Evolutionary conservation across 2,113 vertebrate species (phyloP).

Genomic region (Bufo bufo): DNA sequence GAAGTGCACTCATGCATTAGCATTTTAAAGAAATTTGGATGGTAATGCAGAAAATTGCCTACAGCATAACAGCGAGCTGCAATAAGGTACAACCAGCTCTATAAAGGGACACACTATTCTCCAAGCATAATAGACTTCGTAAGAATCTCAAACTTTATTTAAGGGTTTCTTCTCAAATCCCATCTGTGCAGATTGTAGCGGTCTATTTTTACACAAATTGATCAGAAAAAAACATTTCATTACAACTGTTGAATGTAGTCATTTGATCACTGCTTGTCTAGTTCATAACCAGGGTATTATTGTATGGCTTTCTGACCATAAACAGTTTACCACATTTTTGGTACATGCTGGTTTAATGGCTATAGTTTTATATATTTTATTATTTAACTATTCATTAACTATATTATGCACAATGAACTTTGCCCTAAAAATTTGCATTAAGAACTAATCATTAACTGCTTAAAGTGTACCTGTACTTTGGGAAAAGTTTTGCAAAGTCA

Average conservation of each 20-base stretch:
- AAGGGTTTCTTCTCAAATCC: not conserved
- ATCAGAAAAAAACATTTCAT: not conserved
- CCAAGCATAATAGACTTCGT: slow-evolving; percentile 3
- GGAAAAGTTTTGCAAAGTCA: no score
- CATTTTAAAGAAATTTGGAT: slow-evolving; percentile 27
- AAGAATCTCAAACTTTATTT: slow-evolving; percentile 11
- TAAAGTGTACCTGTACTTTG: no score
- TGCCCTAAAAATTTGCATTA: not conserved
- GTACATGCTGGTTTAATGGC: not conserved
- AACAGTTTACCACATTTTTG: not conserved
- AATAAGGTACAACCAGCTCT: slow-evolving; percentile 36
- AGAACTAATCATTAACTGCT: not conserved
- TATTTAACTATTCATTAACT: not conserved
- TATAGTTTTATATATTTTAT: not conserved
- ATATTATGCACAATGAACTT: not conserved
- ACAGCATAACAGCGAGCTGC: slow-evolving; percentile 16
- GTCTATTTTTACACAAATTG: not conserved
- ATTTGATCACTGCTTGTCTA: not conserved
- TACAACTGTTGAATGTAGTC: not conserved
- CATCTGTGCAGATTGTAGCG: not conserved
- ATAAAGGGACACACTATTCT: slow-evolving; percentile 16
- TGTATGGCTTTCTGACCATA: not conserved
- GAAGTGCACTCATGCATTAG: slow-evolving; percentile 40
- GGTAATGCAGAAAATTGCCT: slow-evolving; percentile 44
- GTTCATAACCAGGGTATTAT: not conserved